Conservation (phyloP, 2,888 invertebrate species). For the Tuta absoluta region DNA sequence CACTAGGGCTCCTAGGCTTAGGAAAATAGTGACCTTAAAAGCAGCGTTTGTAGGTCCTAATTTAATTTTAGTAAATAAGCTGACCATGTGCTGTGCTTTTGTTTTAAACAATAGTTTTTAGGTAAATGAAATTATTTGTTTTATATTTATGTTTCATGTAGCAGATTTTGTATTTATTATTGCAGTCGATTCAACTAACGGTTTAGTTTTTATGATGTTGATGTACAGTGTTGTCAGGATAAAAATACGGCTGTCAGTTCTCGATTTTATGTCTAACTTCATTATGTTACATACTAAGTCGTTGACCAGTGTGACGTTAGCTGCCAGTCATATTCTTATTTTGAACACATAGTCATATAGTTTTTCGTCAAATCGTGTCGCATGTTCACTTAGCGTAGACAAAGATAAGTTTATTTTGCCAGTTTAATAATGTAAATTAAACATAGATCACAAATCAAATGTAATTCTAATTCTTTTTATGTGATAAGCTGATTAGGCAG, state of each 20-base stretch:
- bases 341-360: slow-evolving; percentile 37
- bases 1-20: slow-evolving; percentile 75
- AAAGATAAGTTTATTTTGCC: slow-evolving; percentile 62
- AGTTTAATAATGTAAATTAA: slow-evolving; percentile 61
- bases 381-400: slow-evolving; percentile 61
- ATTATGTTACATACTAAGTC: neutral
- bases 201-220: slow-evolving; percentile 67
- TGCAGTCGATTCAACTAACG: slow-evolving; percentile 69
- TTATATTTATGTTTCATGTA: slow-evolving; percentile 63
- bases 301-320: neutral
- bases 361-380: slow-evolving; percentile 56
- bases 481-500: slow-evolving; percentile 69
- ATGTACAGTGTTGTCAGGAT: slow-evolving; percentile 37
- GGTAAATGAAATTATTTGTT: slow-evolving; percentile 76
- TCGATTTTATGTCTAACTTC: neutral
- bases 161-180: slow-evolving; percentile 74
- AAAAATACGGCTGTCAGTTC: neutral
- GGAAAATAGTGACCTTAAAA: slow-evolving; percentile 63
- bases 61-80: slow-evolving; percentile 76
- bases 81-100: slow-evolving; percentile 81
- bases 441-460: slow-evolving; percentile 68
- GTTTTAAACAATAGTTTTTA: slow-evolving; percentile 78
- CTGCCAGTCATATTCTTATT: slow-evolving; percentile 5
- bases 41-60: slow-evolving; percentile 70
- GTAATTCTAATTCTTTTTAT: slow-evolving; percentile 67